These are phyloP conservation scores for Maniola hyperantus DNA, from an alignment of 2,888 invertebrate genomes.

Conservation along the genomic window DNA sequence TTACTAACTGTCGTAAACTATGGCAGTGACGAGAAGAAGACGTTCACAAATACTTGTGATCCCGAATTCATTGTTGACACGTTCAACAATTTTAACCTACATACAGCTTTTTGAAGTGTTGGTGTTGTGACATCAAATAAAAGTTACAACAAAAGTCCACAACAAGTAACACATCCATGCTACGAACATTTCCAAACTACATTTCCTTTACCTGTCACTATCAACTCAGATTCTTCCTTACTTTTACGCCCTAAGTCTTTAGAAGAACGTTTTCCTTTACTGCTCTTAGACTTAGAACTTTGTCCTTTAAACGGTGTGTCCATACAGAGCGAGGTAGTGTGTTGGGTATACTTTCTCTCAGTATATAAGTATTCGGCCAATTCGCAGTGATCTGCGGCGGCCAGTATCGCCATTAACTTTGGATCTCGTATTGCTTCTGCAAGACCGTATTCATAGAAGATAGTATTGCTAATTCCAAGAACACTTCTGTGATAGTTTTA, in stretches of 20 bases:
- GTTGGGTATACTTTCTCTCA: not conserved
- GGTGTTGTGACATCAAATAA: not conserved
- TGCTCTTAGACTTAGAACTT: not conserved
- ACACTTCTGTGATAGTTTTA: too few relatives aligned
- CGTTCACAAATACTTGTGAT: too few relatives aligned
- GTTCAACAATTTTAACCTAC: too few relatives aligned
- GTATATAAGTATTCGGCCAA: not conserved
- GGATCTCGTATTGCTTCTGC: not conserved
- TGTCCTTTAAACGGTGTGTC: not conserved
- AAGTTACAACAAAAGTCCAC: not conserved
- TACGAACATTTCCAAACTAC: not conserved
- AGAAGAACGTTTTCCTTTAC: not conserved
- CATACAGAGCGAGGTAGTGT: not conserved
- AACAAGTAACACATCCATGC: slow-evolving; percentile 13
- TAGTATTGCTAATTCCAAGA: too few relatives aligned
- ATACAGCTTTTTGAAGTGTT: too few relatives aligned
- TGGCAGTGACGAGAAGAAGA: too few relatives aligned
- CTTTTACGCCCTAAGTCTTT: not conserved
- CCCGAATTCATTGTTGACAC: too few relatives aligned
- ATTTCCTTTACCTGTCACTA: slow-evolving; percentile 1
- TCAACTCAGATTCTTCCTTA: not conserved
- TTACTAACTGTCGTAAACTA: too few relatives aligned
- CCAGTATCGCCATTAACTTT: not conserved
- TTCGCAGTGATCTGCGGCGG: not conserved
- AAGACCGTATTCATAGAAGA: not conserved